Conservation (phyloP, 2,888 invertebrate genomes). For the Caenorhabditis doughertyi region DNA sequence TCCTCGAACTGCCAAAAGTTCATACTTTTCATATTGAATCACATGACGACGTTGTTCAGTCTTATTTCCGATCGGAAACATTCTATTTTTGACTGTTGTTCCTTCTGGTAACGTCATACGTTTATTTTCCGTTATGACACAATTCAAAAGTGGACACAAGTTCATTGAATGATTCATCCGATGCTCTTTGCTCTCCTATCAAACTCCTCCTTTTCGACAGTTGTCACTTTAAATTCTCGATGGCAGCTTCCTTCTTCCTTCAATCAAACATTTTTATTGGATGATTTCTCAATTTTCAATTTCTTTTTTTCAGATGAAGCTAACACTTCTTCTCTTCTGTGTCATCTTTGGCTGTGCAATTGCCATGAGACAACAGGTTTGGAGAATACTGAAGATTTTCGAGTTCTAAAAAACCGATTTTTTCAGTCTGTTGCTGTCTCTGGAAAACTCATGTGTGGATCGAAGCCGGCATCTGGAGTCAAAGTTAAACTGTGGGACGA, state of each 20-base stretch:
- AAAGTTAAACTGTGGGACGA: slow-evolving; percentile 76
- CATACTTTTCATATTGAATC: background rate
- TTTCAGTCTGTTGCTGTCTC: slow-evolving; percentile 71
- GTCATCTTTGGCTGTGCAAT: slow-evolving; percentile 68
- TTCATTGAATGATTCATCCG: slow-evolving; percentile 23
- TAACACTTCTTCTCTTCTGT: slow-evolving; percentile 59
- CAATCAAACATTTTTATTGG: background rate
- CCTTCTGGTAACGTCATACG: slow-evolving; percentile 24
- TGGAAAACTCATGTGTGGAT: slow-evolving; percentile 72
- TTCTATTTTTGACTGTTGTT: slow-evolving; percentile 28
- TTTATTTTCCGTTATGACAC: background rate
- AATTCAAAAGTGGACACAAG: slow-evolving; percentile 15
- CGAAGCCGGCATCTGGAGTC: slow-evolving; percentile 71
- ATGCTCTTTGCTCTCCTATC: slow-evolving; percentile 13
- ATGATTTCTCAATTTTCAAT: background rate
- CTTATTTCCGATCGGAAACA: slow-evolving; percentile 20
- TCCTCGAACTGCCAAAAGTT: background rate
- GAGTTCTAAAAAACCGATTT: background rate
- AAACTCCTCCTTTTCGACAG: slow-evolving; percentile 41
- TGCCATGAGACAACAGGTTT: slow-evolving; percentile 74
- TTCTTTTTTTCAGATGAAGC: slow-evolving; percentile 49
- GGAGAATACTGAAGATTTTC: background rate
- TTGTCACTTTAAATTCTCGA: slow-evolving; percentile 11
- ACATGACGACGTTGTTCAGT: slow-evolving; percentile 7
- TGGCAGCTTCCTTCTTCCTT: background rate